A percentile compares a stretch with the other conserved stretches of the same genome.
Evolutionary conservation across 1,140 invertebrate species (phyloP).

Genomic region (Brachystomella parvula): DNA sequence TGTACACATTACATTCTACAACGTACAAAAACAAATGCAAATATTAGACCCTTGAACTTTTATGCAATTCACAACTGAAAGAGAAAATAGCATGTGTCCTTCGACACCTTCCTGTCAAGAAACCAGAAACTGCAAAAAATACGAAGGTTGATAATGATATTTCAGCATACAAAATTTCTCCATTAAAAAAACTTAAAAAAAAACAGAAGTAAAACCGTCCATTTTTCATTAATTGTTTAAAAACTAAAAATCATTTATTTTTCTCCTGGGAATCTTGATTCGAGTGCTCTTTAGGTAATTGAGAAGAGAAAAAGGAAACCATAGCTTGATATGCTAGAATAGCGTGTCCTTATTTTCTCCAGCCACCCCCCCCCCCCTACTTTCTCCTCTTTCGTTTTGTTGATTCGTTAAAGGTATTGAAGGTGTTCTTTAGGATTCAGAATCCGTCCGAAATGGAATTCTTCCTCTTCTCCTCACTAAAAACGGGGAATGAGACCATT

Average conservation of each 20-base stretch:
- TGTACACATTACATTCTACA: no score
- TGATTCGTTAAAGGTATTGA: not conserved
- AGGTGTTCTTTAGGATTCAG: not conserved
- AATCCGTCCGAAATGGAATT: not conserved
- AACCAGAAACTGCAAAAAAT: no score
- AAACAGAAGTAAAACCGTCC: no score
- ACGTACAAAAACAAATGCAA: not conserved
- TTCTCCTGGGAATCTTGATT: constrained; percentile 1
- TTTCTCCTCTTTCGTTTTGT: not conserved
- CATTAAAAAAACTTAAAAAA: not conserved
- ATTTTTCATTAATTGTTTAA: not conserved
- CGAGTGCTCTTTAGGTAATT: not conserved
- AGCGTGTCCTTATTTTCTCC: not conserved
- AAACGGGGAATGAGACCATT: constrained; percentile 1
- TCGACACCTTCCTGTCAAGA: constrained; percentile 3
- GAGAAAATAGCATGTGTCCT: not conserved
- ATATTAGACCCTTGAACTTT: not conserved
- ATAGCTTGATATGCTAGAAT: not conserved
- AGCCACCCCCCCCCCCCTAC: no score
- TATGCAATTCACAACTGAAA: not conserved
- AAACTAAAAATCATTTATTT: not conserved
- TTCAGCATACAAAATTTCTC: not conserved
- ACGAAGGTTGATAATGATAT: not conserved
- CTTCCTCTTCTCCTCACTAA: no score
- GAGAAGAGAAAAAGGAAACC: not conserved